Evolutionary conservation across 2,888 invertebrate genomes (phyloP).

Genomic region (Griposia aprilina): DNA sequence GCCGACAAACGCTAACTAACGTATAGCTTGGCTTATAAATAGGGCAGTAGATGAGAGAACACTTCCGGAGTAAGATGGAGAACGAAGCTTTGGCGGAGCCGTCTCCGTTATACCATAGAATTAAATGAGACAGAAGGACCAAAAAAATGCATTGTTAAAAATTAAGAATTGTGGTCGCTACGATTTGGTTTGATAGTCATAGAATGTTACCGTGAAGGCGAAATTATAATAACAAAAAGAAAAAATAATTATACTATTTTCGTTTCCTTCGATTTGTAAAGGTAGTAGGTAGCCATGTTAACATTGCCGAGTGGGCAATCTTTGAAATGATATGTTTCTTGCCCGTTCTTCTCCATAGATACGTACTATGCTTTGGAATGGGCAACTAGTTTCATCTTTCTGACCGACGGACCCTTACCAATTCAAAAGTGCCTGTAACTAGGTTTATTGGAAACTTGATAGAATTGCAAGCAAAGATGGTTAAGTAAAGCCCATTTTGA

Average conservation of each 20-base stretch:
- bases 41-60: constrained; percentile 82
- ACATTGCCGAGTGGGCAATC: neutral
- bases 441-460: neutral
- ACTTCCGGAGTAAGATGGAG: constrained; percentile 78
- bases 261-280: neutral
- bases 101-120: constrained; percentile 53
- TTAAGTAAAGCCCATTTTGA: constrained; percentile 6
- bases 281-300: neutral
- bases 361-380: too few species aligned
- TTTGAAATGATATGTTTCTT: neutral
- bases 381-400: too few species aligned
- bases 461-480: neutral
- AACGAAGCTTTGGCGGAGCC: constrained; percentile 74
- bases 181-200: neutral
- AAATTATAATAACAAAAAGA: neutral
- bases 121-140: constrained; percentile 35
- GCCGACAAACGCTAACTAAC: constrained; percentile 62
- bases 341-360: too few species aligned
- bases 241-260: neutral
- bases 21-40: constrained; percentile 78
- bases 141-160: neutral
- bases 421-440: too few species aligned
- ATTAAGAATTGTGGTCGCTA: neutral
- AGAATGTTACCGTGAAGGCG: neutral
- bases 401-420: too few species aligned